phyloP scores from a whole-genome alignment of 2,888 invertebrate species.

The Conus canariensis region DNA sequence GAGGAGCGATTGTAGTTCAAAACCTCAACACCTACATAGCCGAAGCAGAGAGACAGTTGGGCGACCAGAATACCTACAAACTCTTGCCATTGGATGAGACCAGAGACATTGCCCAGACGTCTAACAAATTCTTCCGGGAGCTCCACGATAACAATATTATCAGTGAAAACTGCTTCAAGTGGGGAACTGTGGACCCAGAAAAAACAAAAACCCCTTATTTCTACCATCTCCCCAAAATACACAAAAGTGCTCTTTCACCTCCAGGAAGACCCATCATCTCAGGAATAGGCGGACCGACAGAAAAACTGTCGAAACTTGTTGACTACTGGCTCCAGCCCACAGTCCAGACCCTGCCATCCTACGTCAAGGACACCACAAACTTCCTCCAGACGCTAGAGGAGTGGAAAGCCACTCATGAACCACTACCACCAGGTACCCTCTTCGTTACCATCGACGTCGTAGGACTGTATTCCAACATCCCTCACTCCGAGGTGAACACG shows the following conservation, averaged over 20 bases:
- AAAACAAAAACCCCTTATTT: not conserved
- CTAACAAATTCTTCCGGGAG: not conserved
- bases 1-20: not conserved
- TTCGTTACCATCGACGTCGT: not conserved
- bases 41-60: not conserved
- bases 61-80: not conserved
- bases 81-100: not conserved
- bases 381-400: not conserved
- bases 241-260: not conserved
- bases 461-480: not conserved
- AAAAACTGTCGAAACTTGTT: not conserved
- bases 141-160: not conserved
- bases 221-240: not conserved
- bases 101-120: not conserved
- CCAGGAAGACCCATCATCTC: not conserved
- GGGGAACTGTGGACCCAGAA: not conserved
- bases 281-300: not conserved
- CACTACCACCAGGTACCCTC: not conserved
- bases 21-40: not conserved
- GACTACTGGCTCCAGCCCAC: not conserved
- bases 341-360: not conserved
- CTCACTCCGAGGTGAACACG: not conserved
- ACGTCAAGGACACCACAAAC: not conserved
- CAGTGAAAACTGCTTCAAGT: not conserved
- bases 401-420: not conserved